These are phyloP conservation scores for Strigamia crassipes DNA, from an alignment of 2,888 invertebrate species.

Conservation along the genomic window DNA sequence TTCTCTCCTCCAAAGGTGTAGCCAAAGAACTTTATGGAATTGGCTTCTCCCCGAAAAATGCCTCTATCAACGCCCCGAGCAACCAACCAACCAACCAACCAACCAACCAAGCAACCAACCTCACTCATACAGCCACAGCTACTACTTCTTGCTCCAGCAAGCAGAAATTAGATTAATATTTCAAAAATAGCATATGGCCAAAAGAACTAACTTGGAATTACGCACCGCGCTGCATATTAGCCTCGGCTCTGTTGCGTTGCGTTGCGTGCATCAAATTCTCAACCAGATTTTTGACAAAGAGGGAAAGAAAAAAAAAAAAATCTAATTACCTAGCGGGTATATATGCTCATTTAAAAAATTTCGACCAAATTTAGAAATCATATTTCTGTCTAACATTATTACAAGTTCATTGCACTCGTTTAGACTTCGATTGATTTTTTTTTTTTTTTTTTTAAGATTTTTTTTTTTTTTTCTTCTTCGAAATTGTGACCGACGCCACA, in stretches of 20 bases:
- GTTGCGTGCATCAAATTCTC: neutral
- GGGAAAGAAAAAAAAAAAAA: neutral
- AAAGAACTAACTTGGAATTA: constrained; percentile 31
- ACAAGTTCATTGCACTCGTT: neutral
- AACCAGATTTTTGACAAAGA: neutral
- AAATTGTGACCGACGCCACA: neutral
- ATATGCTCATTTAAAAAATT: neutral
- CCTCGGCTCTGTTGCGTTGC: neutral
- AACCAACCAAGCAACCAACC: neutral
- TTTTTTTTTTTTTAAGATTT: too few species aligned
- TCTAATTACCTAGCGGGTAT: neutral
- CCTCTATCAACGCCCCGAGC: constrained; percentile 20
- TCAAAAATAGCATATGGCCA: constrained; percentile 32
- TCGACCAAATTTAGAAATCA: neutral
- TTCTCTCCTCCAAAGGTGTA: constrained; percentile 3
- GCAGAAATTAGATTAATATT: constrained; percentile 36
- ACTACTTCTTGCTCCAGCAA: constrained; percentile 23
- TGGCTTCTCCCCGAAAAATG: neutral
- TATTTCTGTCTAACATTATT: neutral
- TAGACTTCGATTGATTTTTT: neutral
- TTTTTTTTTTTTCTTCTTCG: too few species aligned
- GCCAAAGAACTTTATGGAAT: constrained; percentile 9
- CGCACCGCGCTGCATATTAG: constrained; percentile 17
- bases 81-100: neutral
- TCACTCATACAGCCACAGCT: neutral